Conservation (phyloP, 2,888 invertebrate genomes). For the Auanema sp. region DNA sequence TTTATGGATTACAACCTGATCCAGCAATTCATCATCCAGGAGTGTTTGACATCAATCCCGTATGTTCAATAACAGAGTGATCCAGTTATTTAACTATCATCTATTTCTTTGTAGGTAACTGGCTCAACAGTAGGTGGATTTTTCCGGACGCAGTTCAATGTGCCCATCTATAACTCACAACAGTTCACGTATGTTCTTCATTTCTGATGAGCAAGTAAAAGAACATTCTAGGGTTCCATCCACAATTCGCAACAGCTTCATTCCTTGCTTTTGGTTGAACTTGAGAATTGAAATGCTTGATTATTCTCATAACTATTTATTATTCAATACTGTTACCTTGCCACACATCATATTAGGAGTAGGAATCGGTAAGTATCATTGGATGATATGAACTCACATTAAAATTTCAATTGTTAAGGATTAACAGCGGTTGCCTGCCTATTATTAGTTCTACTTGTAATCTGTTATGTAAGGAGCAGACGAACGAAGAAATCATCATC, state of each 20-base stretch:
- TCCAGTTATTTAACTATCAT: too few species aligned
- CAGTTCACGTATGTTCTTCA: conserved; percentile 20
- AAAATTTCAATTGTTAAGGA: too few species aligned
- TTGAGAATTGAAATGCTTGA: conserved; percentile 33
- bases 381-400: too few species aligned
- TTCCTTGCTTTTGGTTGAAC: conserved; percentile 40
- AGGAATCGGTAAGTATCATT: conserved; percentile 35
- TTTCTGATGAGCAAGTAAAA: neutral
- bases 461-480: too few species aligned
- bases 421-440: too few species aligned
- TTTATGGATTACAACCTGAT: conserved; percentile 37
- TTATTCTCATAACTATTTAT: conserved; percentile 39
- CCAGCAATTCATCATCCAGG: conserved; percentile 35
- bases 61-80: conserved; percentile 3
- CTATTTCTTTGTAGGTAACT: too few species aligned
- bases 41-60: conserved; percentile 48
- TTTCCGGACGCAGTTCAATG: conserved; percentile 45
- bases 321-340: conserved; percentile 29
- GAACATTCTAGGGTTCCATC: neutral
- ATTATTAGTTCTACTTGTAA: too few species aligned
- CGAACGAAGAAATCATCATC: too few species aligned
- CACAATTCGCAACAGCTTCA: conserved; percentile 23
- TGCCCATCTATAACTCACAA: conserved; percentile 37
- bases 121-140: conserved; percentile 48
- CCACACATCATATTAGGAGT: conserved; percentile 39